These are phyloP conservation scores for Anisognathus igniventris DNA, from an alignment of 2,797 vertebrate species.

Conservation along the genomic window DNA sequence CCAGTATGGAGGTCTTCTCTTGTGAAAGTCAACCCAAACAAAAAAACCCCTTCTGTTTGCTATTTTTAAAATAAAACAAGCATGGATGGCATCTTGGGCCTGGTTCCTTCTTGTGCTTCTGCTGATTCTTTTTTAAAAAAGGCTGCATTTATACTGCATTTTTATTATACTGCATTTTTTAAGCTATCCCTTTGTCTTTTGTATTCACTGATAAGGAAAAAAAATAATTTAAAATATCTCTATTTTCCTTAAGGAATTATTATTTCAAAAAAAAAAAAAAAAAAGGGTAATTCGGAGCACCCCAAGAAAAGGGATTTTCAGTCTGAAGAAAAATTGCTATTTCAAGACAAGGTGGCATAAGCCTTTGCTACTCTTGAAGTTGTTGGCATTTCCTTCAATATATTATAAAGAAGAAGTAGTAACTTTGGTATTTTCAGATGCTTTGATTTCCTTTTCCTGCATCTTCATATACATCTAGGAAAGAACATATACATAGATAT, in stretches of 20 bases:
- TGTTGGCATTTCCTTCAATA: background rate
- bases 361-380: background rate
- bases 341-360: background rate
- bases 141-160: background rate
- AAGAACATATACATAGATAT: background rate
- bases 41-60: background rate
- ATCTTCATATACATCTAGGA: conserved; percentile 40
- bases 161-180: background rate
- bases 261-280: background rate
- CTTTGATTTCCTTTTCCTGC: background rate
- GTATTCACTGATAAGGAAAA: background rate
- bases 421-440: background rate
- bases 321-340: background rate
- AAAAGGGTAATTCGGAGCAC: background rate
- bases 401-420: background rate
- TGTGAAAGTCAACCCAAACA: background rate
- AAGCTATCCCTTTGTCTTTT: background rate
- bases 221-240: background rate
- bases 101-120: background rate
- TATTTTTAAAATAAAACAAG: background rate
- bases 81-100: background rate
- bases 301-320: background rate
- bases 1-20: background rate
- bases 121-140: background rate
- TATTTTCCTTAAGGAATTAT: background rate